Evolutionary conservation across 2,797 vertebrate genomes (phyloP).

Genomic region (Erethizon dorsatum): DNA sequence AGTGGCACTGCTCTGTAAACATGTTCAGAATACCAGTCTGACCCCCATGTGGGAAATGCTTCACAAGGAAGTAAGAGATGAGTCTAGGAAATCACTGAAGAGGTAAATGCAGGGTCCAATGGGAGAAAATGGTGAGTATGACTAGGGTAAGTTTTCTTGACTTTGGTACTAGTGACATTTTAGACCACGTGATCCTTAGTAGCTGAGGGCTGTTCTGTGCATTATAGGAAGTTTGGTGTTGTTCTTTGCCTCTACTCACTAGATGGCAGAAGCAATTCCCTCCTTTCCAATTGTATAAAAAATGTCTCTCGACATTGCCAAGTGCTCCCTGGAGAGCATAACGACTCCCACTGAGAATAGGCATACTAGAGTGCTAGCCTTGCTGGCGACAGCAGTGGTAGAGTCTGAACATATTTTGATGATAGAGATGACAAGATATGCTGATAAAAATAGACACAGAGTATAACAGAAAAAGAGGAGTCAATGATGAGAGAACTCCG

Average conservation of each 20-base stretch:
- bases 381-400: not conserved
- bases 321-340: not conserved
- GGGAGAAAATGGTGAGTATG: not conserved
- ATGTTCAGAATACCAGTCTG: not conserved
- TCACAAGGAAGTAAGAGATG: not conserved
- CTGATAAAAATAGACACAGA: not conserved
- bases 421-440: not conserved
- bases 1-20: not conserved
- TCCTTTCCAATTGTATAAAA: not conserved
- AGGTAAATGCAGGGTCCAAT: not conserved
- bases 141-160: not conserved
- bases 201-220: no score
- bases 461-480: not conserved
- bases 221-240: not conserved
- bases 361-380: not conserved
- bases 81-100: not conserved
- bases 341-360: not conserved
- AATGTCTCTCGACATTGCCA: not conserved
- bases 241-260: not conserved
- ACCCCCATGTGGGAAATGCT: not conserved
- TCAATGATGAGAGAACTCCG: not conserved
- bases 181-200: not conserved
- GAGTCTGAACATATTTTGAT: conserved; percentile 15
- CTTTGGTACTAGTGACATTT: not conserved
- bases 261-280: not conserved